Evolutionary conservation across 2,888 invertebrate genomes (phyloP).

Genomic region (Andricus quercusramuli): DNA sequence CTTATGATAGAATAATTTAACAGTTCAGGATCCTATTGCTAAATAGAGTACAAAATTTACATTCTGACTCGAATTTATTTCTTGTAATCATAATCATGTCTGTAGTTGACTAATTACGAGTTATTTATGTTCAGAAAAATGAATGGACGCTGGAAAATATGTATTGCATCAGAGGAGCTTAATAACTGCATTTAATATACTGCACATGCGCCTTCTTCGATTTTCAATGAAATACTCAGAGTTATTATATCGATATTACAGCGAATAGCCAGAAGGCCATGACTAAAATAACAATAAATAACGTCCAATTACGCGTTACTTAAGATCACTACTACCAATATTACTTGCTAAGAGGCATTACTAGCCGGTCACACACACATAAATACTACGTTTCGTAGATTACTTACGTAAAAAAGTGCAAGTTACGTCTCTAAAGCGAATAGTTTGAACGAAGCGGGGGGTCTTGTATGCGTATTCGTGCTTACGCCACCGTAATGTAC

Average conservation of each 20-base stretch:
- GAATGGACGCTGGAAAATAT: not conserved
- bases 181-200: not conserved
- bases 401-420: slow-evolving; percentile 28
- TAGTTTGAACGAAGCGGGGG: slow-evolving; percentile 32
- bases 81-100: not conserved
- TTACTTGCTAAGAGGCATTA: slow-evolving; percentile 16
- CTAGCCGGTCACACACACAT: slow-evolving; percentile 2
- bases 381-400: slow-evolving; percentile 36
- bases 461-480: slow-evolving; percentile 30
- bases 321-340: slow-evolving; percentile 39
- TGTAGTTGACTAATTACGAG: not conserved
- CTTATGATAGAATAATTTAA: not conserved
- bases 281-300: slow-evolving; percentile 39
- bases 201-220: slow-evolving; percentile 1
- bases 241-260: slow-evolving; percentile 26
- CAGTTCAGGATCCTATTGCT: not conserved
- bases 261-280: slow-evolving; percentile 9
- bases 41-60: not conserved
- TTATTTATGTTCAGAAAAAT: not conserved
- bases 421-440: slow-evolving; percentile 31
- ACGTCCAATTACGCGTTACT: slow-evolving; percentile 35
- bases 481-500: slow-evolving; percentile 44
- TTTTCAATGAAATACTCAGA: not conserved
- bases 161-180: not conserved
- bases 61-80: not conserved